These are phyloP conservation scores for Macrosoma leucophasiata DNA, from an alignment of 2,888 invertebrate genomes.

Conservation along the genomic window DNA sequence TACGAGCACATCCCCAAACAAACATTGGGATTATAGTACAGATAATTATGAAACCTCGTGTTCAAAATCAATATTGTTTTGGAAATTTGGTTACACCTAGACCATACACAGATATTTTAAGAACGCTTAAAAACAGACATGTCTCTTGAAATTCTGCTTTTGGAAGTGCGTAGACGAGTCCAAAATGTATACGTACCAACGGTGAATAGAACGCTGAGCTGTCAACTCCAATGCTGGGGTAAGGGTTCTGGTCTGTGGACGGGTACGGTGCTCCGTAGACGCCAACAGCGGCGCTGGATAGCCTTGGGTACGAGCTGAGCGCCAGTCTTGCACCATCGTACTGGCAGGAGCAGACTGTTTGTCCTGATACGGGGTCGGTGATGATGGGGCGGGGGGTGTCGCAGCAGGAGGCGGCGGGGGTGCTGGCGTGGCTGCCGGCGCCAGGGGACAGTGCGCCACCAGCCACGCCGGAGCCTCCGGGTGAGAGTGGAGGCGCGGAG, in stretches of 20 bases:
- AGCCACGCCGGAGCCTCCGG: slow-evolving; percentile 81
- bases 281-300: slow-evolving; percentile 84
- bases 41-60: too few species aligned
- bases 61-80: too few species aligned
- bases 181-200: slow-evolving; percentile 90
- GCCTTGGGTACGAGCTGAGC: slow-evolving; percentile 85
- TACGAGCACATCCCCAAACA: too few species aligned
- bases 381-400: slow-evolving; percentile 94
- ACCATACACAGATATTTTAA: too few species aligned
- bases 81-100: too few species aligned
- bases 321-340: slow-evolving; percentile 93
- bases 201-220: slow-evolving; percentile 97
- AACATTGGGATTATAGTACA: too few species aligned
- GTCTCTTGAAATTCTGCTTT: too few species aligned
- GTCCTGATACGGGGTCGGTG: slow-evolving; percentile 94
- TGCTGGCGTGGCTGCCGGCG: slow-evolving; percentile 69
- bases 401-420: slow-evolving; percentile 82
- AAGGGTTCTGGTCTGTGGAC: slow-evolving; percentile 93
- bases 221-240: slow-evolving; percentile 94
- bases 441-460: slow-evolving; percentile 76
- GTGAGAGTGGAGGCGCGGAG: slow-evolving; percentile 84
- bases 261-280: slow-evolving; percentile 93
- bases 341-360: slow-evolving; percentile 95
- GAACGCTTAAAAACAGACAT: too few species aligned
- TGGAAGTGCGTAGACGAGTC: too few species aligned